These are phyloP conservation scores for Dendrocincla fuliginosa DNA, from an alignment of 2,797 vertebrate genomes.

Conservation along the genomic window DNA sequence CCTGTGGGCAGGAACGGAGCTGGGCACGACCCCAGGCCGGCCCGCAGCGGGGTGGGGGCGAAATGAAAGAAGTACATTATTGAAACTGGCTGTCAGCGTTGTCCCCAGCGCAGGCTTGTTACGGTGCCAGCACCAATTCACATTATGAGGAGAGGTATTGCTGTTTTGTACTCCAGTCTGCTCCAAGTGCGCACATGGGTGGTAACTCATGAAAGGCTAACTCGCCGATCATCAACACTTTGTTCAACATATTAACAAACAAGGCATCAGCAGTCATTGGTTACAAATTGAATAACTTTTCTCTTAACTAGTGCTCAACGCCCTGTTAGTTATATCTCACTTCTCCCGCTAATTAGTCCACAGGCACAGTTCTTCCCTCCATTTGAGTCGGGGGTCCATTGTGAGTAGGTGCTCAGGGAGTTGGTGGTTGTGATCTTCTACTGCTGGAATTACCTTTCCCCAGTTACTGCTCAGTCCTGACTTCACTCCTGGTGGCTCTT, in stretches of 20 bases:
- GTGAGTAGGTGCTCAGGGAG: too few relatives aligned
- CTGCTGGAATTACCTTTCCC: not conserved
- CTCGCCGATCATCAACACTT: fast-evolving
- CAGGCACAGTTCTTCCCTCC: not conserved
- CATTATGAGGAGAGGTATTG: not conserved
- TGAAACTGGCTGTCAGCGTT: not conserved
- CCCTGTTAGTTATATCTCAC: not conserved
- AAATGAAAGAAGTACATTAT: fast-evolving
- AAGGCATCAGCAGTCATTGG: not conserved
- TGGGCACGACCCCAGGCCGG: not conserved
- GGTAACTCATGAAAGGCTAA: not conserved
- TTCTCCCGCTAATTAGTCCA: not conserved
- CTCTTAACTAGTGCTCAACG: not conserved
- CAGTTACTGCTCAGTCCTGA: not conserved
- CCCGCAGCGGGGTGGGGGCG: not conserved
- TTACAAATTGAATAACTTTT: not conserved
- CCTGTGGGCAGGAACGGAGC: not conserved
- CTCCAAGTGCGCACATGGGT: not conserved
- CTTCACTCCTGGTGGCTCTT: not conserved
- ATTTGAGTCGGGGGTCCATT: not conserved
- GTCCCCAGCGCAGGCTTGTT: fast-evolving
- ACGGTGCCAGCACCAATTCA: too few relatives aligned
- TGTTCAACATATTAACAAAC: not conserved
- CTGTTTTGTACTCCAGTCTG: fast-evolving
- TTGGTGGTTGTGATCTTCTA: fast-evolving